Evolutionary conservation across 1,140 invertebrate species (phyloP), one percentile per base, ranked within the genome.

Genomic region (Philopotamus ludificatus): DNA sequence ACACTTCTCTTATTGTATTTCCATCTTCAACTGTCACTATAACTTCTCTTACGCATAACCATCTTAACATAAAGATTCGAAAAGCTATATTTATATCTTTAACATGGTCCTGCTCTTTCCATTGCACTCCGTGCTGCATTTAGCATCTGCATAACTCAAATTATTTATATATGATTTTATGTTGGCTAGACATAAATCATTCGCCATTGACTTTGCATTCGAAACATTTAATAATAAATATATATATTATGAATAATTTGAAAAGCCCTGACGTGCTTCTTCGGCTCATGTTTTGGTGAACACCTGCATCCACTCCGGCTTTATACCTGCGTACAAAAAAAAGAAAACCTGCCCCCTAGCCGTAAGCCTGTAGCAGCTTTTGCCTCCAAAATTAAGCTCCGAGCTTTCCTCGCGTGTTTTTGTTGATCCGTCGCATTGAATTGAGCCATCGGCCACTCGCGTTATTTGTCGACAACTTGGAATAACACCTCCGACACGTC

Each of bases 221-320:
- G n/a, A n/a, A n/a, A n/a, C n/a, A n/a, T n/a, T n/a, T n/a, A n/a
- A n/a, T n/a, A n/a, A n/a, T n/a, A n/a, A 50, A 21, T 20, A 16
- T 7, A 47, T 16, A 47, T 39, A 2, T 1, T 16, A 34, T 15
- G 20, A 18, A 3, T 44, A 8, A 28, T 3, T 60, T 60, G 44
- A 60, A 26, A 26, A 55, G 21, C 26, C 12, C 51, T 59, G 41
- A 10, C 41, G 41, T 9, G 34, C 57, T 39, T 61, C 55, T 64
- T 60, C 44, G 41, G 45, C n/a, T 59, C 60, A 64, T 53, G 49
- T 20, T 61, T 54, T 57, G 7, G 16, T 54, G 62, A 68, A 68
- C 66, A 68, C 66, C 66, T 68, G 66, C 66, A 68, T 61, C 49
- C 66, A 67, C 41, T 62, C 23, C 22, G 60, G 18, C 25, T 39